Conservation (phyloP, 1,140 invertebrate species). For the Potamilus streckersoni region DNA sequence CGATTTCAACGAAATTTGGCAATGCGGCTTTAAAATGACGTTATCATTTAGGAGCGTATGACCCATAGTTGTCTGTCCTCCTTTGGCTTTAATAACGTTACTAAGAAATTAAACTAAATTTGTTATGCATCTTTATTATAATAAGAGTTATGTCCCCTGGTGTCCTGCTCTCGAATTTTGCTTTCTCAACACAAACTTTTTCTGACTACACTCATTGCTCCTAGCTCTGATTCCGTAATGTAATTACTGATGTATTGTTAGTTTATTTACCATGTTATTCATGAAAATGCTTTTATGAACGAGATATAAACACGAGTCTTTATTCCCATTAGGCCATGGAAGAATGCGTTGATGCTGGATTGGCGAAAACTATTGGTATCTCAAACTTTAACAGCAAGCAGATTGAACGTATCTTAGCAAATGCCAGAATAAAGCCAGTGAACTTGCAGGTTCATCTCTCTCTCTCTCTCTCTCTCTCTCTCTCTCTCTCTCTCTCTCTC, state of each 20-base stretch:
- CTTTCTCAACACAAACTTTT: neutral
- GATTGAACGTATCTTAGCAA: constrained; percentile 77
- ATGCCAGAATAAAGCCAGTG: constrained; percentile 79
- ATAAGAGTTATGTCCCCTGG: neutral
- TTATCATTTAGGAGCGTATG: too few relatives aligned
- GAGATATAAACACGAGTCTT: neutral
- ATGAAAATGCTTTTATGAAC: neutral
- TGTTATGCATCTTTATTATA: neutral
- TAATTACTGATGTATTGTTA: neutral
- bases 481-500: too few relatives aligned
- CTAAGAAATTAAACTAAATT: too few relatives aligned
- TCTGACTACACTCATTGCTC: neutral
- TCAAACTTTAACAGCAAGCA: constrained; percentile 91
- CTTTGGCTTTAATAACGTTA: too few relatives aligned
- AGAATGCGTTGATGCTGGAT: constrained; percentile 76
- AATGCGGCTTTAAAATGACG: too few relatives aligned
- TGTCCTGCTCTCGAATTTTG: neutral
- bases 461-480: too few relatives aligned
- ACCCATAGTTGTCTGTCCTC: too few relatives aligned
- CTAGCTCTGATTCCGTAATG: neutral
- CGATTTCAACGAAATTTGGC: too few relatives aligned
- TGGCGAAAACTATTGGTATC: constrained; percentile 82
- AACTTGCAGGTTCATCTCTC: constrained; percentile 76
- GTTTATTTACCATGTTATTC: neutral
- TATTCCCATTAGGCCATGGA: constrained; percentile 77